These are phyloP conservation scores for Caenorhabditis virilis DNA, from an alignment of 2,888 invertebrate genomes.

Conservation along the genomic window DNA sequence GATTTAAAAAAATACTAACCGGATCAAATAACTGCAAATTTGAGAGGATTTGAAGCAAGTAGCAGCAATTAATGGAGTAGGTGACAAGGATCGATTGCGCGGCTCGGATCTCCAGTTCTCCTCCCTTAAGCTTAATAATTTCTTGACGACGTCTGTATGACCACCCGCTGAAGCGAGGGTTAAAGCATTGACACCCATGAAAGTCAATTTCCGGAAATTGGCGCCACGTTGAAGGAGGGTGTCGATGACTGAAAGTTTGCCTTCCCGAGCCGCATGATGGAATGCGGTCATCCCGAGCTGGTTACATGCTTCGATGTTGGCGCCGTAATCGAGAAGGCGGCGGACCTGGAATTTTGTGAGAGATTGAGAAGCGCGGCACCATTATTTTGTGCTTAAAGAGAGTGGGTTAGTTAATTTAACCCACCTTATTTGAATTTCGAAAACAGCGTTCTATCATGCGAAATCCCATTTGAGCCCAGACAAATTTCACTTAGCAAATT, in stretches of 20 bases:
- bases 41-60: constrained; percentile 48
- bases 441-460: too few relatives aligned
- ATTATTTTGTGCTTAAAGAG: too few relatives aligned
- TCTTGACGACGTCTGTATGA: constrained; percentile 51
- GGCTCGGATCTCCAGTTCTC: constrained; percentile 4
- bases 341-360: constrained; percentile 36
- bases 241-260: constrained; percentile 56
- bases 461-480: too few relatives aligned
- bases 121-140: constrained; percentile 37
- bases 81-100: constrained; percentile 34
- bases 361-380: too few relatives aligned
- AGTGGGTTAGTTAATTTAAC: too few relatives aligned
- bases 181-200: constrained; percentile 47
- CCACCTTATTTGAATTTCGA: too few relatives aligned
- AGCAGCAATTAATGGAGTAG: constrained; percentile 59
- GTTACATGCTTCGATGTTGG: constrained; percentile 56
- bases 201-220: constrained; percentile 41
- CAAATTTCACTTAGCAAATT: too few relatives aligned
- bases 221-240: constrained; percentile 60
- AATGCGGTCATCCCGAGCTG: constrained; percentile 61
- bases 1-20: constrained; percentile 1
- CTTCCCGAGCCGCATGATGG: constrained; percentile 63
- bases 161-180: constrained; percentile 52
- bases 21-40: constrained; percentile 43
- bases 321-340: constrained; percentile 51